Conservation (phyloP, 2,113 vertebrate genomes). For the Pantherophis guttatus region DNA sequence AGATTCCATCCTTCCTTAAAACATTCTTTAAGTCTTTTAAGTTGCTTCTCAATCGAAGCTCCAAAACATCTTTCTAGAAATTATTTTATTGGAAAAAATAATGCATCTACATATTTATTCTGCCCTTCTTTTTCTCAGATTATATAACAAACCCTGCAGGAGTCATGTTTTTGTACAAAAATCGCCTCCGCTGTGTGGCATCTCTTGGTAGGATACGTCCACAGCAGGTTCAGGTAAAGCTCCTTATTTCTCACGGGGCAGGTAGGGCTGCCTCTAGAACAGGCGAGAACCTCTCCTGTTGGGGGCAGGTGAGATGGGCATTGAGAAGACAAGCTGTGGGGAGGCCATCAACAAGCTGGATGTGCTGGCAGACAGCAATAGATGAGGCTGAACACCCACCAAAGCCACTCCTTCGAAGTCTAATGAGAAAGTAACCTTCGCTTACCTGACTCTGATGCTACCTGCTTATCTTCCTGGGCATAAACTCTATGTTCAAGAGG, state of each 20-base stretch:
- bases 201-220: background rate
- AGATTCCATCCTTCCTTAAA: background rate
- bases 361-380: background rate
- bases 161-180: background rate
- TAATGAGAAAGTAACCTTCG: background rate
- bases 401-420: background rate
- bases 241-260: background rate
- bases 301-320: background rate
- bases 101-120: constrained; percentile 35
- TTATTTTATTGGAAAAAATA: constrained; percentile 37
- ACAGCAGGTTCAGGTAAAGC: background rate
- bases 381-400: background rate
- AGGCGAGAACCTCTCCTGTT: background rate
- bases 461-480: background rate
- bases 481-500: too few relatives aligned
- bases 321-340: background rate
- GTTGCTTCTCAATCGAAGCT: constrained; percentile 25
- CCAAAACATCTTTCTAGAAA: constrained; percentile 41
- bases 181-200: background rate
- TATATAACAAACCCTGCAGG: constrained; percentile 33
- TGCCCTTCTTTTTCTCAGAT: constrained; percentile 39
- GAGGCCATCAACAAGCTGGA: too few relatives aligned
- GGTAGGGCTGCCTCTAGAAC: background rate
- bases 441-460: background rate
- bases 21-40: constrained; percentile 14